Conservation (phyloP, 1,140 invertebrate species). For the Drosophila lowei region DNA sequence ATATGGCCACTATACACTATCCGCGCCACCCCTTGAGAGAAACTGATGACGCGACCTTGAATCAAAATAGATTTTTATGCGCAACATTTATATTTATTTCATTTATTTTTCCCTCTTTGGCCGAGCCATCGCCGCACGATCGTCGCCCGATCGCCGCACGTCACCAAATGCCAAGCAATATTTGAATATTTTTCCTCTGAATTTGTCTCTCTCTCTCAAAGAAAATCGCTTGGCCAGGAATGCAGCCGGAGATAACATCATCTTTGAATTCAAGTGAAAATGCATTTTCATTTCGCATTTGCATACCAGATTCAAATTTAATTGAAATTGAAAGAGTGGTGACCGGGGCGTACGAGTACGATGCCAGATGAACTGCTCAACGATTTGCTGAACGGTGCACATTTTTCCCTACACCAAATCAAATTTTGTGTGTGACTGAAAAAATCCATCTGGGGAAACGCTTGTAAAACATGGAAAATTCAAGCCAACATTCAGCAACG, state of each 20-base stretch:
- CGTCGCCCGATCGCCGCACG: conserved; percentile 38
- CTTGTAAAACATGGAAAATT: conserved; percentile 30
- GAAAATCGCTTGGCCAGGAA: conserved; percentile 4
- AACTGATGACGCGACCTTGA: conserved; percentile 74
- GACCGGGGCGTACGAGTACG: not conserved
- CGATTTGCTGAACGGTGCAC: conserved; percentile 15
- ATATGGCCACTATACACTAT: not conserved
- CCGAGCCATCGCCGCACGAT: conserved; percentile 9
- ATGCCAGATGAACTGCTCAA: conserved; percentile 19
- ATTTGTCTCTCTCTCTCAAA: conserved; percentile 1
- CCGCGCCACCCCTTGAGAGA: conserved; percentile 31
- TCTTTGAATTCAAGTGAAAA: conserved; percentile 44
- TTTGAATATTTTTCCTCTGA: conserved; percentile 40
- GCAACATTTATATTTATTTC: conserved; percentile 48
- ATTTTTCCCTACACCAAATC: conserved; percentile 10
- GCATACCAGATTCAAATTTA: conserved; percentile 24
- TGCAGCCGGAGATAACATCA: conserved; percentile 33
- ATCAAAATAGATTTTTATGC: conserved; percentile 74
- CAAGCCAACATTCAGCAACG: conserved; percentile 11
- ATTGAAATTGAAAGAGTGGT: conserved; percentile 42
- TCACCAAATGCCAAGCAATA: conserved; percentile 39
- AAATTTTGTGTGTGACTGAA: conserved; percentile 14
- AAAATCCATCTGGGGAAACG: not conserved
- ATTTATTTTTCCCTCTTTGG: conserved; percentile 23
- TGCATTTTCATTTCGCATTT: conserved; percentile 33